These are phyloP conservation scores for Stenopsyche tienmushanensis DNA, from an alignment of 1,140 invertebrate genomes.

Conservation along the genomic window DNA sequence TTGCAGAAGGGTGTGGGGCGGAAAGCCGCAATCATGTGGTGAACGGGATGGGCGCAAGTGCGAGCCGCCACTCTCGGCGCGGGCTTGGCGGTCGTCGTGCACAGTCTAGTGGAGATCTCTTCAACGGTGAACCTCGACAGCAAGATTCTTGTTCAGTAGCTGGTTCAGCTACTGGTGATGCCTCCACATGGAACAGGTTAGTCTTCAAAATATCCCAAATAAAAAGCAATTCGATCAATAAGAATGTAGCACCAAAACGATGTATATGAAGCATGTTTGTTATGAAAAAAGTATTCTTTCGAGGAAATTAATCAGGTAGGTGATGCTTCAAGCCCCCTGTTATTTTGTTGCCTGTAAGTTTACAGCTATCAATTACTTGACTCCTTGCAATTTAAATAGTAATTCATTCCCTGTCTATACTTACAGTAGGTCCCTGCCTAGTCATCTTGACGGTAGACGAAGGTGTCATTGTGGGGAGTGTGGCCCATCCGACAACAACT, in stretches of 20 bases:
- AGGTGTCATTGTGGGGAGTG: slow-evolving; percentile 58
- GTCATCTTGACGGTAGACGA: slow-evolving; percentile 68
- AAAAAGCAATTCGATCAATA: slow-evolving; percentile 1
- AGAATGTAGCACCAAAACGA: slow-evolving; percentile 37
- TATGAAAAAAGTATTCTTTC: too few species aligned
- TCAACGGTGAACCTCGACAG: slow-evolving; percentile 69
- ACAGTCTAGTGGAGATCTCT: slow-evolving; percentile 67
- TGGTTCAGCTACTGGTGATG: slow-evolving; percentile 52
- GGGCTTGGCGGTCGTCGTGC: slow-evolving; percentile 66
- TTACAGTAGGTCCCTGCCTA: slow-evolving; percentile 64
- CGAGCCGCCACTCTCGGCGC: slow-evolving; percentile 33
- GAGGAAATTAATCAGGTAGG: too few species aligned
- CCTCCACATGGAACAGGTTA: slow-evolving; percentile 51
- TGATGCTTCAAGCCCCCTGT: too few species aligned
- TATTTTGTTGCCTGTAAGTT: too few species aligned
- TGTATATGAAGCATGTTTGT: too few species aligned
- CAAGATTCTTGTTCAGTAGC: slow-evolving; percentile 61
- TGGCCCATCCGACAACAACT: slow-evolving; percentile 59
- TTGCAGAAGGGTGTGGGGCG: slow-evolving; percentile 21
- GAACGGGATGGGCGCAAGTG: slow-evolving; percentile 38
- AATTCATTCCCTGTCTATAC: too few species aligned
- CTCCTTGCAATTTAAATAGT: too few species aligned
- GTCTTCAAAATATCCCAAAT: too few species aligned
- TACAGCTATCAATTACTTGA: too few species aligned
- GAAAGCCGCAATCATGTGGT: slow-evolving; percentile 24